phyloP scores from a whole-genome alignment of 2,797 vertebrate genomes.

The Semaprochilodus insignis region DNA sequence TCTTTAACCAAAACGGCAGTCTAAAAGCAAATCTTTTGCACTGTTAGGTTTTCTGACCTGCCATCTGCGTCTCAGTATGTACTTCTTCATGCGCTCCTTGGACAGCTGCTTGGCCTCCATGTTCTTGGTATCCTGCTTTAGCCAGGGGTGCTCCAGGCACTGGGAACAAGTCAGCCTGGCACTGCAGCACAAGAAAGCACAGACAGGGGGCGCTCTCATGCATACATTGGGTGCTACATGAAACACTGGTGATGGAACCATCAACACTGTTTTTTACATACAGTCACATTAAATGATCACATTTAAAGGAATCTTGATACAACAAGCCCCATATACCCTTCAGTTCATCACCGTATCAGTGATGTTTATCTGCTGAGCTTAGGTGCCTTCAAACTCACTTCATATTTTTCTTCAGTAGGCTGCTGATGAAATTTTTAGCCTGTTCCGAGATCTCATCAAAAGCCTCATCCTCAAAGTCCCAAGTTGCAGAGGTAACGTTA shows the following conservation, averaged over 20 bases:
- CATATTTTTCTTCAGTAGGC: slow-evolving; percentile 96
- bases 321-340: neutral
- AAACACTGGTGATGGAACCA: neutral
- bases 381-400: slow-evolving; percentile 73
- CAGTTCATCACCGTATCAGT: neutral
- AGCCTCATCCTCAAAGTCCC: slow-evolving; percentile 98
- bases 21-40: neutral
- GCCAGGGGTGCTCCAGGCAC: slow-evolving; percentile 93
- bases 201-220: neutral
- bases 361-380: neutral
- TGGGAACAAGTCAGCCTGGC: slow-evolving; percentile 88
- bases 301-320: neutral
- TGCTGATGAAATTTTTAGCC: slow-evolving; percentile 96
- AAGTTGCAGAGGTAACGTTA: slow-evolving; percentile 96
- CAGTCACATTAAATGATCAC: neutral
- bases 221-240: neutral
- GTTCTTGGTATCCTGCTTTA: slow-evolving; percentile 96
- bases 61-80: slow-evolving; percentile 97
- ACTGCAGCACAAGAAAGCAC: slow-evolving; percentile 70
- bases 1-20: neutral
- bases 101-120: slow-evolving; percentile 98
- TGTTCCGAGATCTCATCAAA: slow-evolving; percentile 97
- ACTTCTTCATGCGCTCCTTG: slow-evolving; percentile 99
- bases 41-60: slow-evolving; percentile 82
- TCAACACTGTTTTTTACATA: neutral